Evolutionary conservation across 2,797 vertebrate species (phyloP).

Genomic region (Gobio occitaniae): DNA sequence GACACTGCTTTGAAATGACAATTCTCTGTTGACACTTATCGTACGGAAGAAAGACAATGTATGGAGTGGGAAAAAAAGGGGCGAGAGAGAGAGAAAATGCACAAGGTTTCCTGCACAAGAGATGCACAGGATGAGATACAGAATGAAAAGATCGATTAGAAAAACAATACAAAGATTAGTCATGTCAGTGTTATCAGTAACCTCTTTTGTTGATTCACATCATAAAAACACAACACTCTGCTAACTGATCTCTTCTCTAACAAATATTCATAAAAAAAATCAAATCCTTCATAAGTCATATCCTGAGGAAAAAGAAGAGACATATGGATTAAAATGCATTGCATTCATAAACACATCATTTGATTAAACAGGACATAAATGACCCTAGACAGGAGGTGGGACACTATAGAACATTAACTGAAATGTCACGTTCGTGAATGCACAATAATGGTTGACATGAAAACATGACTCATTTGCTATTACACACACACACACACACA

Average conservation of each 20-base stretch:
- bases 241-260: conserved; percentile 28
- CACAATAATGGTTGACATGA: conserved; percentile 35
- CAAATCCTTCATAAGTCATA: conserved; percentile 55
- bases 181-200: conserved; percentile 85
- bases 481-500: conserved; percentile 27
- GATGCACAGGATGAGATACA: conserved; percentile 66
- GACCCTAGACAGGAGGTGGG: conserved; percentile 2
- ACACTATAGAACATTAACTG: conserved; percentile 44
- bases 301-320: conserved; percentile 70
- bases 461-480: conserved; percentile 20
- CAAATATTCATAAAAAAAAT: background rate
- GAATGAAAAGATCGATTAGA: conserved; percentile 57
- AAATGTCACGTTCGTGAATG: conserved; percentile 48
- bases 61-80: conserved; percentile 72
- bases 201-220: conserved; percentile 84
- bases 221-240: conserved; percentile 41
- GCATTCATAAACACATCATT: conserved; percentile 62
- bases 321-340: conserved; percentile 69
- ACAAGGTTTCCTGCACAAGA: conserved; percentile 62
- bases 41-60: conserved; percentile 74
- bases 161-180: conserved; percentile 77
- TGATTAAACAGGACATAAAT: conserved; percentile 11
- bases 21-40: conserved; percentile 77
- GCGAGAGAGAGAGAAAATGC: conserved; percentile 47
- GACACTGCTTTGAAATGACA: conserved; percentile 77